Conservation (phyloP, 2,797 vertebrate genomes). For the Peromyscus eremicus region DNA sequence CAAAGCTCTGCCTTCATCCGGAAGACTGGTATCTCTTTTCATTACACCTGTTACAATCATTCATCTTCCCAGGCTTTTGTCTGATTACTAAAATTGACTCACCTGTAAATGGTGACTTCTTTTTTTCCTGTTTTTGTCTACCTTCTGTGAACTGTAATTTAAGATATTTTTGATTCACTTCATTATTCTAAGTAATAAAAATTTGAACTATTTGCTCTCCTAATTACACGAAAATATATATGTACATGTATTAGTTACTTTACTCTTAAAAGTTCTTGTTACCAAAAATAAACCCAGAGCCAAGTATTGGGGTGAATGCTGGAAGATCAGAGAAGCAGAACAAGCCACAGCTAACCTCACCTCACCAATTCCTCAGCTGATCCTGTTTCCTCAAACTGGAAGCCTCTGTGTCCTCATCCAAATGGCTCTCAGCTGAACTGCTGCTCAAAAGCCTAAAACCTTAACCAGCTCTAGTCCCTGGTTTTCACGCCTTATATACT, state of each 20-base stretch:
- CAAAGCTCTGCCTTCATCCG: conserved; percentile 35
- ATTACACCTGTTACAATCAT: neutral
- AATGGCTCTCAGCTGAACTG: too few species aligned
- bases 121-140: neutral
- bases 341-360: too few species aligned
- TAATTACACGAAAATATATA: neutral
- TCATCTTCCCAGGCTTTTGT: neutral
- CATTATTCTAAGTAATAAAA: conserved; percentile 38
- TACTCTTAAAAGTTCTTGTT: neutral
- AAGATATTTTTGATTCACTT: conserved; percentile 7
- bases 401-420: too few species aligned
- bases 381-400: too few species aligned
- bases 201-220: conserved; percentile 26
- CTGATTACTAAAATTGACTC: conserved; percentile 38
- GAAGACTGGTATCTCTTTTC: neutral
- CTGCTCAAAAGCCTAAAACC: too few species aligned
- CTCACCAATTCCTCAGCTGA: too few species aligned
- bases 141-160: neutral
- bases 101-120: neutral
- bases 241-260: neutral
- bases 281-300: too few species aligned
- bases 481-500: too few species aligned
- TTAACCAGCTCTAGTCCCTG: too few species aligned
- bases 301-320: too few species aligned
- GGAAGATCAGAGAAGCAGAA: too few species aligned